Evolutionary conservation across 2,888 invertebrate genomes (phyloP).

Genomic region (Drosophila siamana): DNA sequence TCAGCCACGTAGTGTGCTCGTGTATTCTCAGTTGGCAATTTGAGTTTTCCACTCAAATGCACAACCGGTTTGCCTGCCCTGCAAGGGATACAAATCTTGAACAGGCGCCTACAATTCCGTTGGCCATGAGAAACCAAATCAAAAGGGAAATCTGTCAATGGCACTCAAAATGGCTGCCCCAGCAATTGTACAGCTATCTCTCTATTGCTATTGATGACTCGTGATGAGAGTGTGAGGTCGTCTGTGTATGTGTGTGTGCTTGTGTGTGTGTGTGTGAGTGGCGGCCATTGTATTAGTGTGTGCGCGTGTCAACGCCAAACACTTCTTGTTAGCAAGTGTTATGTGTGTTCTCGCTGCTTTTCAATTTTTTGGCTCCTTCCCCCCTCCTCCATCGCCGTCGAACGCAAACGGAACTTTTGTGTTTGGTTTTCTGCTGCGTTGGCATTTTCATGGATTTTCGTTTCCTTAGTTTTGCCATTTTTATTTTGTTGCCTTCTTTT

Average conservation of each 20-base stretch:
- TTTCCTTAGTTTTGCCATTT: conserved; percentile 17
- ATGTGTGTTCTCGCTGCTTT: conserved; percentile 51
- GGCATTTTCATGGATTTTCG: conserved; percentile 44
- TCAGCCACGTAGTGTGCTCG: not conserved
- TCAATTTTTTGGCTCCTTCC: conserved; percentile 45
- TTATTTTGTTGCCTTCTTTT: not conserved
- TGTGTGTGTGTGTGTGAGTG: not conserved
- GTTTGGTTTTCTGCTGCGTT: conserved; percentile 59
- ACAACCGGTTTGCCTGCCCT: conserved; percentile 17
- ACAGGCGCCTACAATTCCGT: conserved; percentile 31
- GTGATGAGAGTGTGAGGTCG: not conserved
- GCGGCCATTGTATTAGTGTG: conserved; percentile 21
- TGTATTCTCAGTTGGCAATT: conserved; percentile 8
- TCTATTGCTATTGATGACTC: conserved; percentile 18
- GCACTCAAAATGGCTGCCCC: conserved; percentile 50
- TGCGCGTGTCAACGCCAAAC: conserved; percentile 60
- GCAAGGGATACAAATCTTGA: conserved; percentile 24
- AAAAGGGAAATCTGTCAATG: conserved; percentile 62
- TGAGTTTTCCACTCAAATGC: conserved; percentile 9
- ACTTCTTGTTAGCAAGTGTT: conserved; percentile 73
- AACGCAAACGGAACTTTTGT: conserved; percentile 18
- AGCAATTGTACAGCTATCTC: conserved; percentile 51
- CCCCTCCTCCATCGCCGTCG: not conserved
- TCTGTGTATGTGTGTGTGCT: not conserved
- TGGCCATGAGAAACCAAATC: conserved; percentile 38